These are phyloP conservation scores for Coenobita brevimanus DNA, from an alignment of 1,140 invertebrate species.

Conservation along the genomic window DNA sequence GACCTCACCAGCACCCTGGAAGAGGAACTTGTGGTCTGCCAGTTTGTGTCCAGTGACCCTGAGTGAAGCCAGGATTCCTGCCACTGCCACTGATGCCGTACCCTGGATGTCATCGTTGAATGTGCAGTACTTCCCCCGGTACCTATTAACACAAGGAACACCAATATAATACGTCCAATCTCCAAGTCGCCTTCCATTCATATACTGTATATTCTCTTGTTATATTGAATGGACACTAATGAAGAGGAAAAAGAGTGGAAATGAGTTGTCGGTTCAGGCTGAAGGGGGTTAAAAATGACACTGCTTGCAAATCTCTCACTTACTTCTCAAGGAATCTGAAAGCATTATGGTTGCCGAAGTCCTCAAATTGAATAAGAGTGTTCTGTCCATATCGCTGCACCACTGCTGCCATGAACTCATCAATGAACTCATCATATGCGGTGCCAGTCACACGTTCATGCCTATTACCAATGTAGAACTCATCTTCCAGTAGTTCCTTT, in stretches of 20 bases:
- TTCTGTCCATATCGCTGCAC: slow-evolving; percentile 93
- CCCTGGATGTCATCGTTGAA: slow-evolving; percentile 99
- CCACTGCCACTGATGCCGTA: slow-evolving; percentile 93
- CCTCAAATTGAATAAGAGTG: slow-evolving; percentile 95
- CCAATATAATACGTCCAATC: too few relatives aligned
- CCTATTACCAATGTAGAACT: slow-evolving; percentile 94
- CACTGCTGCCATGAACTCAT: slow-evolving; percentile 98
- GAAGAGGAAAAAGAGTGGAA: too few relatives aligned
- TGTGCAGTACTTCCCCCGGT: slow-evolving; percentile 89
- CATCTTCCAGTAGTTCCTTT: slow-evolving; percentile 90
- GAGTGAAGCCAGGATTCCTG: slow-evolving; percentile 88
- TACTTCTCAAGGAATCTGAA: slow-evolving; percentile 80
- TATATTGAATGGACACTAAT: too few relatives aligned
- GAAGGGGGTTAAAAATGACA: too few relatives aligned
- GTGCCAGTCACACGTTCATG: slow-evolving; percentile 89
- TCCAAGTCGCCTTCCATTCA: too few relatives aligned
- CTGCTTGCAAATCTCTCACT: slow-evolving; percentile 18
- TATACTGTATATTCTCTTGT: too few relatives aligned
- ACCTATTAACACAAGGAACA: too few relatives aligned
- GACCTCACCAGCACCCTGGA: slow-evolving; percentile 93
- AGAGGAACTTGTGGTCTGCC: slow-evolving; percentile 88
- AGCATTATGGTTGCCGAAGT: slow-evolving; percentile 96
- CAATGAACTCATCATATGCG: slow-evolving; percentile 95
- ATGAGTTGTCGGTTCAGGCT: too few relatives aligned
- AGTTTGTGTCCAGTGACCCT: slow-evolving; percentile 86